Conservation (phyloP, 2,888 invertebrate species). For the Ophioninae sp. region DNA sequence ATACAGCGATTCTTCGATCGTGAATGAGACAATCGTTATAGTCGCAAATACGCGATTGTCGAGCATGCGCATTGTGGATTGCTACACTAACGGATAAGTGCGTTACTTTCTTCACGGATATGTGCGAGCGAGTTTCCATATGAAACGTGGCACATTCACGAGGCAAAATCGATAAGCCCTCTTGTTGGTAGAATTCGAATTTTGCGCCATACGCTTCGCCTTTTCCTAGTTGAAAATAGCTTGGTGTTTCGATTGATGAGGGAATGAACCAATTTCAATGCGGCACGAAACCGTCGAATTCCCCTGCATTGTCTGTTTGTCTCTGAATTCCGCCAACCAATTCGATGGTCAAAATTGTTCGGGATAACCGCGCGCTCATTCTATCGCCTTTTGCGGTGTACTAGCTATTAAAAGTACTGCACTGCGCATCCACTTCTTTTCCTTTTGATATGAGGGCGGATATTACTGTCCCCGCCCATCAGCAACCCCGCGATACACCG, state of each 20-base stretch:
- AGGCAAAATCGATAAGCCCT: not conserved
- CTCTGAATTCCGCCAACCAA: conserved; percentile 48
- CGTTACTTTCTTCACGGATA: not conserved
- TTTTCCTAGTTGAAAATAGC: conserved; percentile 40
- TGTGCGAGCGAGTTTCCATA: not conserved
- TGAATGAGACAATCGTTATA: conserved; percentile 30
- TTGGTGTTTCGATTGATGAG: conserved; percentile 17
- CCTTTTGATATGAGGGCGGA: not conserved
- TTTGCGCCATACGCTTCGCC: conserved; percentile 33
- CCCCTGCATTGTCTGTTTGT: conserved; percentile 53
- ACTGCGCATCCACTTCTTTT: conserved; percentile 11
- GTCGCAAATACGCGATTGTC: conserved; percentile 6
- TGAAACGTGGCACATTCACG: not conserved
- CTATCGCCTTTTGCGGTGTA: conserved; percentile 6
- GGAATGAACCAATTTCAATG: conserved; percentile 23
- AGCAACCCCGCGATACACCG: not conserved
- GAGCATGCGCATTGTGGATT: not conserved
- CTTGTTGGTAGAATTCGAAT: not conserved
- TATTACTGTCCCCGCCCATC: not conserved
- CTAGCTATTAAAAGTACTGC: conserved; percentile 21
- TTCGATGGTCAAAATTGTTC: conserved; percentile 45
- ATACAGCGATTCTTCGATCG: conserved; percentile 44
- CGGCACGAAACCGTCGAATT: conserved; percentile 44
- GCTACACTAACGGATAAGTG: not conserved
- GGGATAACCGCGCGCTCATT: conserved; percentile 43